A percentile compares a stretch with the other conserved stretches of the same genome.
Evolutionary conservation across 2,797 vertebrate species (phyloP).

Genomic region (Sparidentex hasta): DNA sequence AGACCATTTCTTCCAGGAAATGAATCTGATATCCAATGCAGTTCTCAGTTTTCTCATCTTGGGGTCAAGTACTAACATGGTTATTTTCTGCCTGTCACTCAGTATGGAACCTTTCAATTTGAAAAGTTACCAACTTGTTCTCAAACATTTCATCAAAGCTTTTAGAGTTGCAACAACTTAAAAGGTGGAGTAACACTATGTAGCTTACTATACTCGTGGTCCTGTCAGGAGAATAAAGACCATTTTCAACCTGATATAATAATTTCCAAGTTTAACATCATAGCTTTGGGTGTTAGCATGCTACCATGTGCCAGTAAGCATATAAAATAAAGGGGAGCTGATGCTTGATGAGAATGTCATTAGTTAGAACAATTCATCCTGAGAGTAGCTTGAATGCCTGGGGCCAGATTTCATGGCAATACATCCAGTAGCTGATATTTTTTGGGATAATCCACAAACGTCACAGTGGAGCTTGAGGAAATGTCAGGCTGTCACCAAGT

Average conservation of each 20-base stretch:
- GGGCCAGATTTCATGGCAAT: background rate
- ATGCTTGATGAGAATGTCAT: too few relatives aligned
- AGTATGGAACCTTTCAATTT: background rate
- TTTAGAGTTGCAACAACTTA: background rate
- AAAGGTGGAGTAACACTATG: too few relatives aligned
- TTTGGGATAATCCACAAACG: background rate
- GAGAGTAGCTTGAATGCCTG: background rate
- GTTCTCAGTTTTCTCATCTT: background rate
- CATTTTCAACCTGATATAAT: background rate
- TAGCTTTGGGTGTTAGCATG: too few relatives aligned
- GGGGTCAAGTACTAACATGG: background rate
- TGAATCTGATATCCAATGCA: background rate
- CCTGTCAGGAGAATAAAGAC: background rate
- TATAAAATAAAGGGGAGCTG: too few relatives aligned
- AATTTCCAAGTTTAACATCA: too few relatives aligned
- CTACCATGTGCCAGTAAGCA: too few relatives aligned
- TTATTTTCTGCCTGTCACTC: background rate
- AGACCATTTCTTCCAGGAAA: background rate
- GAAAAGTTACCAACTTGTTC: background rate
- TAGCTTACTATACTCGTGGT: background rate
- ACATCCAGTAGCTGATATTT: background rate
- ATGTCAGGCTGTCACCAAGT: background rate
- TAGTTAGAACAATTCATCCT: background rate
- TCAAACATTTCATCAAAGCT: background rate
- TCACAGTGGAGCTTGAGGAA: background rate